These are phyloP conservation scores for Antheraea pernyi DNA, from an alignment of 1,140 invertebrate genomes.

Conservation along the genomic window DNA sequence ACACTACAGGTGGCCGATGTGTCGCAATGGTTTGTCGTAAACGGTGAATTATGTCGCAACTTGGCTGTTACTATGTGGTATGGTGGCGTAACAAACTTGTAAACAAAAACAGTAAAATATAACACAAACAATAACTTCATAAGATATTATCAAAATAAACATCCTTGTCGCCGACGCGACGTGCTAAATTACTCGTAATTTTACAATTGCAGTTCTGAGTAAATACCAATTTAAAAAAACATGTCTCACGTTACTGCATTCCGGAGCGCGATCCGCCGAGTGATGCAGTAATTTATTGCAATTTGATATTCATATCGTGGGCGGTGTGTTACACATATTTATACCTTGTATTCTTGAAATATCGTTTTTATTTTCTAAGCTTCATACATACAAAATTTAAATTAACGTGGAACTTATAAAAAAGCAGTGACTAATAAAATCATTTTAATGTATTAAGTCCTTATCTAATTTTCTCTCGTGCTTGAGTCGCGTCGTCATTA, in stretches of 20 bases:
- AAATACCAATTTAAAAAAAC: background rate
- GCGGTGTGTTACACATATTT: background rate
- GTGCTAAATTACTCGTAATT: background rate
- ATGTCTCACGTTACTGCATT: background rate
- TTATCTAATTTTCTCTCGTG: too few species aligned
- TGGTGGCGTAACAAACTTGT: too few species aligned
- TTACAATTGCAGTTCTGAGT: background rate
- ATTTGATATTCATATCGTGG: background rate
- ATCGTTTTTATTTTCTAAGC: background rate
- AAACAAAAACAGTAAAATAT: background rate
- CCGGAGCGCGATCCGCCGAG: background rate
- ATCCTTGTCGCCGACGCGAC: background rate
- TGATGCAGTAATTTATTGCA: constrained; percentile 7
- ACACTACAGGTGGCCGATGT: too few species aligned
- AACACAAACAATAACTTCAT: background rate
- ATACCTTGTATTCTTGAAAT: background rate
- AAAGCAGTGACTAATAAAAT: too few species aligned
- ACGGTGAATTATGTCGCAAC: too few species aligned
- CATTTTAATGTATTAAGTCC: too few species aligned
- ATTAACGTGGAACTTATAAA: too few species aligned
- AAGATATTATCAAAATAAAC: background rate
- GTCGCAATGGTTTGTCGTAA: too few species aligned
- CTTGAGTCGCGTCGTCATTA: too few species aligned
- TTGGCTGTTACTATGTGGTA: too few species aligned
- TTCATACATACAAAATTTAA: too few species aligned